These are phyloP conservation scores for Chydorus sphaericus DNA, from an alignment of 2,888 invertebrate species.

Conservation along the genomic window DNA sequence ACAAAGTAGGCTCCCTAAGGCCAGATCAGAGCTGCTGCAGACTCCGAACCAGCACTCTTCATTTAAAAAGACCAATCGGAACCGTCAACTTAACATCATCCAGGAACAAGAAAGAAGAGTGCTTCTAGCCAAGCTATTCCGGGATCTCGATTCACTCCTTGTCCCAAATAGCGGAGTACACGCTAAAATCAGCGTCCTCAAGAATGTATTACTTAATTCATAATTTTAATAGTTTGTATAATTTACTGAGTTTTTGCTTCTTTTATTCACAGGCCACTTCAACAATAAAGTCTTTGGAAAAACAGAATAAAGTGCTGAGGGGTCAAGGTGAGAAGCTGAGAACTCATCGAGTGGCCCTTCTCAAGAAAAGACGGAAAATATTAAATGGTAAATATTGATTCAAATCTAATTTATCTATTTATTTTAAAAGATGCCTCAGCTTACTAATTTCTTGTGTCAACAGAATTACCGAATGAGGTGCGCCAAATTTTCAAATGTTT, in stretches of 20 bases:
- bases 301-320: not conserved
- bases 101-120: not conserved
- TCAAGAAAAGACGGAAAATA: not conserved
- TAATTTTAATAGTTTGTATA: not conserved
- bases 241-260: not conserved
- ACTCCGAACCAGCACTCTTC: too few relatives aligned
- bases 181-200: not conserved
- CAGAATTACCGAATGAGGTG: not conserved
- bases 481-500: not conserved
- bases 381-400: not conserved
- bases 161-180: not conserved
- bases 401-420: too few relatives aligned
- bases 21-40: too few relatives aligned
- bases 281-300: not conserved
- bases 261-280: not conserved
- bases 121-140: not conserved
- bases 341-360: not conserved
- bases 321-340: not conserved
- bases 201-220: not conserved
- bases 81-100: not conserved
- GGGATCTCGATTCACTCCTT: not conserved
- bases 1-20: too few relatives aligned
- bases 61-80: not conserved
- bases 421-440: too few relatives aligned
- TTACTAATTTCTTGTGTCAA: not conserved